Conservation (phyloP, 1,140 invertebrate genomes). For the Anoplolepis gracilipes region DNA sequence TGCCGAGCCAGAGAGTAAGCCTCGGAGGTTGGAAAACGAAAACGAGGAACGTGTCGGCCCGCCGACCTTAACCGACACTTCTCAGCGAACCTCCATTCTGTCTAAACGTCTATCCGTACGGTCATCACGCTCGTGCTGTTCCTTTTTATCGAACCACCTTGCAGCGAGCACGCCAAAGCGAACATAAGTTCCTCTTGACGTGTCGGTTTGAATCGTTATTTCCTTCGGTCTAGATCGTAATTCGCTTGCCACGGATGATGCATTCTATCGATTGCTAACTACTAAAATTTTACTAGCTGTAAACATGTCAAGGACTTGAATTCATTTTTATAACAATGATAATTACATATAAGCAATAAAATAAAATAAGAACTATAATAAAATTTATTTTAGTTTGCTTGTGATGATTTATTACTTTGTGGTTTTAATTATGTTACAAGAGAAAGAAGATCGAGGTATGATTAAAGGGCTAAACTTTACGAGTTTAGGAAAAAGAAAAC, state of each 20-base stretch:
- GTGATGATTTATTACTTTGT: not conserved
- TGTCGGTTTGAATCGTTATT: slow-evolving; percentile 41
- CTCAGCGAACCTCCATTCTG: slow-evolving; percentile 53
- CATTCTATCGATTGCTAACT: slow-evolving; percentile 14
- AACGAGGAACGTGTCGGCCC: slow-evolving; percentile 65
- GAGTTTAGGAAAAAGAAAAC: not conserved
- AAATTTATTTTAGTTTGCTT: not conserved
- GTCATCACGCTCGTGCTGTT: slow-evolving; percentile 40
- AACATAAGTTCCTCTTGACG: slow-evolving; percentile 40
- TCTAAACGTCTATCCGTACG: slow-evolving; percentile 47
- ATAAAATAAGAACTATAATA: not conserved
- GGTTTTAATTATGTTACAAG: not conserved
- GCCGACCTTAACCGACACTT: slow-evolving; percentile 71
- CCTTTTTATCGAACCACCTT: slow-evolving; percentile 55
- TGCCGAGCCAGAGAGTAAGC: slow-evolving; percentile 28
- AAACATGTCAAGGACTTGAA: not conserved
- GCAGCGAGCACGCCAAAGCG: not conserved
- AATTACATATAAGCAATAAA: not conserved
- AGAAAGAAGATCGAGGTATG: not conserved
- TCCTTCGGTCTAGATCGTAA: slow-evolving; percentile 11
- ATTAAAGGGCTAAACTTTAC: not conserved
- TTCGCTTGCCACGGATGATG: slow-evolving; percentile 15
- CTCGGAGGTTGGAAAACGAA: slow-evolving; percentile 43
- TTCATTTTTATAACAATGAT: not conserved
- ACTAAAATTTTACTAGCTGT: slow-evolving; percentile 16